phyloP scores from a whole-genome alignment of 2,113 vertebrate species.

The Albula glossodonta region DNA sequence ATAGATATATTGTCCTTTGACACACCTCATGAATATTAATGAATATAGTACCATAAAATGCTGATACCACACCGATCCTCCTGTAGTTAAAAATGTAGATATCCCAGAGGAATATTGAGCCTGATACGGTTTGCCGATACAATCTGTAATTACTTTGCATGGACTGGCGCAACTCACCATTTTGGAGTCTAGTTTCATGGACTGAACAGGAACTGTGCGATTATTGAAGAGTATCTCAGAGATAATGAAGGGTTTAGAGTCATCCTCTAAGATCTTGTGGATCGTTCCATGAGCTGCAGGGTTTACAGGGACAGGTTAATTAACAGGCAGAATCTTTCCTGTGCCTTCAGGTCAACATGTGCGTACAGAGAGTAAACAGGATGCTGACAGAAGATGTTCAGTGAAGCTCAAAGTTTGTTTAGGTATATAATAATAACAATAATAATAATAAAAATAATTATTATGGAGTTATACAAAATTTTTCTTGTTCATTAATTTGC shows the following conservation, averaged over 20 bases:
- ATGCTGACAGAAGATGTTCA: no score
- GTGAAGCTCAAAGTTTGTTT: no score
- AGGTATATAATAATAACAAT: no score
- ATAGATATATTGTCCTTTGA: neutral
- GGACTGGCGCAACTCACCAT: slow-evolving; percentile 50
- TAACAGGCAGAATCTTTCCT: neutral
- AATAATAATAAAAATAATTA: no score
- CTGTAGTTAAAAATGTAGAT: neutral
- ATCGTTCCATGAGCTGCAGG: slow-evolving; percentile 63
- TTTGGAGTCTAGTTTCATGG: slow-evolving; percentile 64
- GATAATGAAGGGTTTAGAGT: slow-evolving; percentile 66
- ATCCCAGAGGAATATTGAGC: neutral
- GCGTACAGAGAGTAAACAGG: no score
- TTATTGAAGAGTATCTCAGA: slow-evolving; percentile 59
- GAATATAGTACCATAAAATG: neutral
- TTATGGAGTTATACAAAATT: no score
- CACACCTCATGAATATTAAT: neutral
- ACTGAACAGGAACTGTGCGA: slow-evolving; percentile 48
- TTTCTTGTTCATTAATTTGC: no score
- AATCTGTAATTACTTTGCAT: neutral
- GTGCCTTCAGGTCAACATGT: neutral
- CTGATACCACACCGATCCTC: no score
- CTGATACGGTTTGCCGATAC: neutral
- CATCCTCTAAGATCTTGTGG: slow-evolving; percentile 66
- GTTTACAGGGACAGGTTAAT: neutral